These are phyloP conservation scores for Melolontha melolontha DNA, from an alignment of 2,888 invertebrate species.

Conservation along the genomic window DNA sequence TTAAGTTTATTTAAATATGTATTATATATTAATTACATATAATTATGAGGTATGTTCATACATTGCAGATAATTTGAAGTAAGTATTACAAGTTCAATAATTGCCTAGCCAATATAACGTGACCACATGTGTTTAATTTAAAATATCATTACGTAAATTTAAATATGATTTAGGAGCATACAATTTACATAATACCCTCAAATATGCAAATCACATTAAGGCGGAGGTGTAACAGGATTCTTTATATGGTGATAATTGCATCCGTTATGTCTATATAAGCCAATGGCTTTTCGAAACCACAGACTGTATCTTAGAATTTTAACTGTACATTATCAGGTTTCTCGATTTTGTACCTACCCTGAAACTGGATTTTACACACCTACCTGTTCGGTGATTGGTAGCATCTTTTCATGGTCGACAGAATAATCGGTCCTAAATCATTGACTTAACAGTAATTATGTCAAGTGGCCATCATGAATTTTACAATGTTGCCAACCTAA, in stretches of 20 bases:
- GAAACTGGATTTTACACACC: conserved; percentile 47
- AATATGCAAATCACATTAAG: conserved; percentile 16
- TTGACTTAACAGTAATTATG: conserved; percentile 48
- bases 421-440: conserved; percentile 54
- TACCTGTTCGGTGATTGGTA: conserved; percentile 55
- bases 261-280: conserved; percentile 20
- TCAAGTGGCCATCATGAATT: conserved; percentile 55
- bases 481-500: conserved; percentile 40
- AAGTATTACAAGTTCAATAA: too few species aligned
- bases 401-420: conserved; percentile 54
- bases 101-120: too few species aligned
- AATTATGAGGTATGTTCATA: too few species aligned
- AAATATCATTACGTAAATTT: not conserved
- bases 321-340: conserved; percentile 38
- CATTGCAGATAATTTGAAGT: too few species aligned
- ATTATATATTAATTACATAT: too few species aligned
- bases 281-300: conserved; percentile 16
- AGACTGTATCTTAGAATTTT: conserved; percentile 15
- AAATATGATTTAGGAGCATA: not conserved
- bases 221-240: conserved; percentile 22
- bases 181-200: conserved; percentile 23
- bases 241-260: conserved; percentile 30
- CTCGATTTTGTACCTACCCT: conserved; percentile 36
- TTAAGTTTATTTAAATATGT: too few species aligned
- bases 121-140: too few species aligned